Conservation (phyloP, 2,797 vertebrate species). For the Crax fasciolata region DNA sequence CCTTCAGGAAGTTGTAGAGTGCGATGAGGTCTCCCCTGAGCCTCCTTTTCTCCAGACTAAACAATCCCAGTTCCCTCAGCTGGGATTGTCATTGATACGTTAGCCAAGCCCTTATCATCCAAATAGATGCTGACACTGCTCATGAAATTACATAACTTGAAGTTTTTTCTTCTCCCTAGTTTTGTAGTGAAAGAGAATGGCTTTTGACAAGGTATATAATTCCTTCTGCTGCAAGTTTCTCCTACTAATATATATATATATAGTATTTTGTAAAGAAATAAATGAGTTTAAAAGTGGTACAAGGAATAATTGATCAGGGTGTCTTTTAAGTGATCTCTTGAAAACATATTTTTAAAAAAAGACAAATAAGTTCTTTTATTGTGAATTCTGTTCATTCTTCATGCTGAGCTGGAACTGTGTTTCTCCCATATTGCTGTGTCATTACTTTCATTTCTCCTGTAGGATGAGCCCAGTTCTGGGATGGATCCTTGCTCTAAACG, state of each 20-base stretch:
- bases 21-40: too few relatives aligned
- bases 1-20: too few relatives aligned
- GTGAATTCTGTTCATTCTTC: background rate
- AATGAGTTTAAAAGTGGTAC: background rate
- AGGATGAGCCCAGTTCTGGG: conserved; percentile 85
- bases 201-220: background rate
- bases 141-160: background rate
- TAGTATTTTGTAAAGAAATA: background rate
- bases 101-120: background rate
- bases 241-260: background rate
- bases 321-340: background rate
- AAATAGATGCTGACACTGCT: background rate
- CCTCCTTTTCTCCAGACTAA: too few relatives aligned
- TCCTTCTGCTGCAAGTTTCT: background rate
- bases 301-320: background rate
- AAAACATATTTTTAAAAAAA: background rate
- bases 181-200: background rate
- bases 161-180: background rate
- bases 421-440: background rate
- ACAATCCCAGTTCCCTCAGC: too few relatives aligned
- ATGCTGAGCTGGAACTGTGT: background rate
- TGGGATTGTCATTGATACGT: too few relatives aligned
- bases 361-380: background rate
- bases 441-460: background rate
- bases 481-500: conserved; percentile 85